Base-by-base conservation (phyloP, 1,140 invertebrate species). In the Elysia chlorotica region DNA sequence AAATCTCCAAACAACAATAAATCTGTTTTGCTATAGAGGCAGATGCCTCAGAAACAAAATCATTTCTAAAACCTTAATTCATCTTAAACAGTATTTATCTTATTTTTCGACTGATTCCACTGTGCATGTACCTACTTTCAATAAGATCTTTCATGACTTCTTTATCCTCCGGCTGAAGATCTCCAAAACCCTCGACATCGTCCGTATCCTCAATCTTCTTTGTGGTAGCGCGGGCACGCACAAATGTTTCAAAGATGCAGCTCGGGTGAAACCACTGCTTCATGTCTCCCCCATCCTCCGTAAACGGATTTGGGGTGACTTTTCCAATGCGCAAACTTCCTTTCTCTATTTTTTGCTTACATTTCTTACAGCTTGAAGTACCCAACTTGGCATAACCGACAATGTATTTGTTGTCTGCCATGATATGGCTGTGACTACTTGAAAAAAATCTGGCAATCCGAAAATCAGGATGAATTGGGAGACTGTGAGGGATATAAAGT, bases 301-400 rank as follows among this genome's bases (percentile, higher is more conserved):
- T 90, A 83, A 95, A 96, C 1, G 93, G 93, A 88, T 94, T 96
- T 0, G 91, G 80, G 3, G 91, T 90, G 30, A 94, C 80, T 88
- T 95, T 90, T 0, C 92, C 94, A 25, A 96, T 89, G 68, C 94
- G 88, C 38, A 95, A 78, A 53, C 90, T 87, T 30, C 92, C 93
- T 82, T 92, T 92, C 3, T 91, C 90, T 79, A 95, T 93, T 78
- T 93, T 92, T 66, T 90, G 86, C 88, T 95, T 96, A 85, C 95
- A 96, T 84, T 93, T 93, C 82, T 95, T 95, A 83, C 95, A 96
- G n/a, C 91, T 90, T 0, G 94, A 93, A 53, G 93, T 89, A 0
- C 93, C 93, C 0, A 91, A 90, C 87, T 95, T 95, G 0, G 93
- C 94, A 75, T 92, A 89, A 72, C 95, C 94, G 19, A 92, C 89